These are phyloP conservation scores for Leptinotarsa rubiginosa DNA, from an alignment of 2,888 invertebrate species.

Conservation along the genomic window DNA sequence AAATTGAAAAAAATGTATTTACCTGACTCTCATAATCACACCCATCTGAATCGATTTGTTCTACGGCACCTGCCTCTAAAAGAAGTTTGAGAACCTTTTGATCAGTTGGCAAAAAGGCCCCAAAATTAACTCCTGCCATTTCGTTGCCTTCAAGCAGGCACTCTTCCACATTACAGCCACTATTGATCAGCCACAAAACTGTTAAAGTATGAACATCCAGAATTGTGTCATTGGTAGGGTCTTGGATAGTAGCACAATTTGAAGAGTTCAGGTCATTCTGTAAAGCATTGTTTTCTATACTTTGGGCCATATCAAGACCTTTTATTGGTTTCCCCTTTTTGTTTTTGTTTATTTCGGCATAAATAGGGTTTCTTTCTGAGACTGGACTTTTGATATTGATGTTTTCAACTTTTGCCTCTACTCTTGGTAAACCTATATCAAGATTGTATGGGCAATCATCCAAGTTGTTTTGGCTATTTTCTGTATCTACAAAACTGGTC, in stretches of 20 bases:
- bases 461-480: conserved; percentile 57
- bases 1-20: conserved; percentile 33
- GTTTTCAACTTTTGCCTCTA: conserved; percentile 52
- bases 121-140: conserved; percentile 67
- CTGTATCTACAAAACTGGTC: conserved; percentile 60
- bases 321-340: conserved; percentile 47
- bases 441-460: conserved; percentile 53
- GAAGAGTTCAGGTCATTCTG: conserved; percentile 29
- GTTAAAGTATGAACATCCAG: conserved; percentile 77
- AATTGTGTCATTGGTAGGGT: conserved; percentile 30
- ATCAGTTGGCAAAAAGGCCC: conserved; percentile 76
- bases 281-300: conserved; percentile 38
- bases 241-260: conserved; percentile 27
- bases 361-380: conserved; percentile 58
- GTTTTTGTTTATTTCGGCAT: conserved; percentile 61
- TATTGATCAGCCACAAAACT: conserved; percentile 81
- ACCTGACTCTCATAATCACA: conserved; percentile 66
- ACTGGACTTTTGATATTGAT: conserved; percentile 57
- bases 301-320: conserved; percentile 28
- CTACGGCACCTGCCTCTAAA: conserved; percentile 79
- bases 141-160: conserved; percentile 68
- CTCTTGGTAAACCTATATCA: conserved; percentile 48
- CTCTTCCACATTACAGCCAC: conserved; percentile 74
- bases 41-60: conserved; percentile 66
- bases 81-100: conserved; percentile 78